Evolutionary conservation across 2,888 invertebrate species (phyloP).

Genomic region (Pachydiplax longipennis): DNA sequence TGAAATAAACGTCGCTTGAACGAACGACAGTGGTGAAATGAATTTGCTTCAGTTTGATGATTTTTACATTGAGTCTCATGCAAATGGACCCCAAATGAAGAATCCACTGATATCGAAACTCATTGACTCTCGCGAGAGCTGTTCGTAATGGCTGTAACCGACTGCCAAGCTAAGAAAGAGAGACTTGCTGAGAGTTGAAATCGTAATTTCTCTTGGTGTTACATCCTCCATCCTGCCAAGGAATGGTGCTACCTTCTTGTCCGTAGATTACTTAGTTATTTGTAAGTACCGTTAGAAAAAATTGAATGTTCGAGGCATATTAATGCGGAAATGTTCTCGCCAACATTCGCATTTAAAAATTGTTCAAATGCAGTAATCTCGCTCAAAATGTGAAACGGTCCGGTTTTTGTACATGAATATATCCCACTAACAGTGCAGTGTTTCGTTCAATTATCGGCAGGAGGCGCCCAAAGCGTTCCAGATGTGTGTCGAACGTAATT

Average conservation of each 20-base stretch:
- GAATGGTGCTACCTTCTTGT: slow-evolving; percentile 43
- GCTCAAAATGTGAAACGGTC: not conserved
- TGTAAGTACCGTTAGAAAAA: not conserved
- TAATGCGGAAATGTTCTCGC: not conserved
- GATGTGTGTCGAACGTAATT: not conserved
- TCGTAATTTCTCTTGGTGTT: slow-evolving; percentile 22
- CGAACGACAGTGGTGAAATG: not conserved
- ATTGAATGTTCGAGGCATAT: not conserved
- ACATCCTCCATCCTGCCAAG: slow-evolving; percentile 41
- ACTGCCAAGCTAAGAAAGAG: not conserved
- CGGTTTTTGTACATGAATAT: not conserved
- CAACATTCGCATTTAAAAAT: not conserved
- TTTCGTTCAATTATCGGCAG: not conserved
- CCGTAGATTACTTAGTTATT: not conserved
- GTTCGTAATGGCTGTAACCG: not conserved
- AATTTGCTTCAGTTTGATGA: no score
- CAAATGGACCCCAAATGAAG: not conserved
- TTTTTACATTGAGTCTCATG: no score
- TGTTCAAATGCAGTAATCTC: not conserved
- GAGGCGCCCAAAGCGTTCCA: not conserved
- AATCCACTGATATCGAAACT: not conserved
- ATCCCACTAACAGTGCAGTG: not conserved
- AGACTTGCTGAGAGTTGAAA: not conserved
- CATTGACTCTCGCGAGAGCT: not conserved
- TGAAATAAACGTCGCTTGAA: not conserved